Evolutionary conservation across 2,113 vertebrate genomes (phyloP), one percentile per base, ranked within the genome.

Genomic region (Daboia siamensis): DNA sequence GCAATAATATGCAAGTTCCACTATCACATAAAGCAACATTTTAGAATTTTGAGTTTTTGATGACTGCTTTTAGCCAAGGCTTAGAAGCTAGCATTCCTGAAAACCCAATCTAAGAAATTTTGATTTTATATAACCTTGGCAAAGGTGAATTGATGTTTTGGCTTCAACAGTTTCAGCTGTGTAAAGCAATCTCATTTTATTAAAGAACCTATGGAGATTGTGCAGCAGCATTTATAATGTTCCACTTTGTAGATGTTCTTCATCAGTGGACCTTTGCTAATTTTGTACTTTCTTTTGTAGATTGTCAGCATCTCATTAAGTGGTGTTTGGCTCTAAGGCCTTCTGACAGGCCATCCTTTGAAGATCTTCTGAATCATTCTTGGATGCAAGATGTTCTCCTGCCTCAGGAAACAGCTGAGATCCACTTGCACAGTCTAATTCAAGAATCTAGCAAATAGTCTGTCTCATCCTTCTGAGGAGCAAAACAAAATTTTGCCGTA

Each of bases 281-380:
- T 13, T 0, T 0, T 0, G 11, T 94, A 56, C 0, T 89, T 93
- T 96, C 86, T 95, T 85, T 95, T 89, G 0, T 97, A 99, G 99
- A 99, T 90, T 99, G 99, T 95, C 98, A 99, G 89, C 97, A 99
- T 94, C 98, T 99, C 94, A 99, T 99, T 95, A 97, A 97, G 91
- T 98, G 98, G 98, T 99, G 99, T 54, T 97, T 99, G 93, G 97
- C 98, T 84, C 96, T 98, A 97, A 97, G 98, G 91, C 98, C 99
- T 0, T 98, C 98, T 0, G 99, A 99, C 93, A 97, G 99, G 2
- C 99, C 99, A 0, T 98, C 99, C 1, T 98, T 99, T 1, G 99
- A 99, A 96, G 99, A 99, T 92, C 98, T 99, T 91, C 96, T 98
- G 96, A 99, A 98, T 93, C 99, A 99, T 95, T 94, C 98, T 0